phyloP scores from a whole-genome alignment of 1,140 invertebrate species.

The Tetragonula clypearis region DNA sequence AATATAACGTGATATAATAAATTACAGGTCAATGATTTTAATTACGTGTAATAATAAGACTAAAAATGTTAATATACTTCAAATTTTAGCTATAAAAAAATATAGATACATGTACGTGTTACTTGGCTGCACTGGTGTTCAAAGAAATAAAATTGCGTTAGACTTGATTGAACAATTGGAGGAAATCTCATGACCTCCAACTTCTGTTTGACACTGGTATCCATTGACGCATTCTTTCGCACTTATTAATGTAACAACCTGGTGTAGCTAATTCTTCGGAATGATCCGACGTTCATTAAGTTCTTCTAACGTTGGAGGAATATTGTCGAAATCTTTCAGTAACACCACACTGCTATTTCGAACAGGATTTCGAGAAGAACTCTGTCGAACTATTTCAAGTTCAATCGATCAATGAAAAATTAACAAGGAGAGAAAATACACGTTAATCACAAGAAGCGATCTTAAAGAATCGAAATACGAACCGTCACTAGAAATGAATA shows the following conservation, averaged over 20 bases:
- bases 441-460: conserved; percentile 26
- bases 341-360: conserved; percentile 26
- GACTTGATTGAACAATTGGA: conserved; percentile 70
- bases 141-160: conserved; percentile 14
- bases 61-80: background rate
- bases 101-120: background rate
- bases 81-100: background rate
- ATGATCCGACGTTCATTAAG: background rate
- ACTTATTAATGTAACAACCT: conserved; percentile 21
- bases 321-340: background rate
- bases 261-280: background rate
- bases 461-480: conserved; percentile 23
- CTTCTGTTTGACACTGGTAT: conserved; percentile 45
- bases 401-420: conserved; percentile 9
- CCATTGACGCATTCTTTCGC: conserved; percentile 20
- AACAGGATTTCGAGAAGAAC: background rate
- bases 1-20: background rate
- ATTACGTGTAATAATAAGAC: background rate
- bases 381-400: background rate
- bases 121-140: background rate
- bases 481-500: conserved; percentile 16
- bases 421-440: background rate
- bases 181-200: conserved; percentile 78
- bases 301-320: conserved; percentile 1
- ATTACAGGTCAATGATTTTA: background rate